Conservation (phyloP, 2,797 vertebrate genomes). For the Galago senegalensis region DNA sequence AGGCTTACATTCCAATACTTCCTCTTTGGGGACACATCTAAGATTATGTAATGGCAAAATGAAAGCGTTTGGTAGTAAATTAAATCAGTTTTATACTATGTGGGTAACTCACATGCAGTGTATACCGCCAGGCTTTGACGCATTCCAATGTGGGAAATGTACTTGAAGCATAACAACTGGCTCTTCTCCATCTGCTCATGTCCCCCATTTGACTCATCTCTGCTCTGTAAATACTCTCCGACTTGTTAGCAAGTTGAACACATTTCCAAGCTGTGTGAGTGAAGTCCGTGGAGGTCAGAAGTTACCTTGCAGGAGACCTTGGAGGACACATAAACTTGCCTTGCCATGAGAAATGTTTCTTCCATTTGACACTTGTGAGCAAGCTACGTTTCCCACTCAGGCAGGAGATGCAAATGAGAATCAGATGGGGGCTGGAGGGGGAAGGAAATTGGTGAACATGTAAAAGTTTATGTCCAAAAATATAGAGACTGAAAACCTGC, state of each 20-base stretch:
- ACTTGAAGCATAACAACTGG: conserved; percentile 77
- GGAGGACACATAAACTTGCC: conserved; percentile 25
- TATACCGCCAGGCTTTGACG: conserved; percentile 75
- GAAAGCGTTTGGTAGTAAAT: conserved; percentile 74
- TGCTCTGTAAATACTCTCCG: conserved; percentile 73
- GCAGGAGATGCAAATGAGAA: conserved; percentile 29
- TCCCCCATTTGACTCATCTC: conserved; percentile 81
- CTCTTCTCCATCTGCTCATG: conserved; percentile 81
- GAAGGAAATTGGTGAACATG: background rate
- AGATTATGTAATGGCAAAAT: conserved; percentile 79
- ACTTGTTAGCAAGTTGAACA: conserved; percentile 81
- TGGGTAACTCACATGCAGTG: conserved; percentile 68
- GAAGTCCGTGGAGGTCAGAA: conserved; percentile 68
- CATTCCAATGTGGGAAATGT: conserved; percentile 76
- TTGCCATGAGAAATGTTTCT: conserved; percentile 1
- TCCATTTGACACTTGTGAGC: background rate
- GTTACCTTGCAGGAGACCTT: conserved; percentile 58
- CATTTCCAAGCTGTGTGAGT: conserved; percentile 73
- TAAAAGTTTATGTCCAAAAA: background rate
- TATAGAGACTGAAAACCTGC: background rate
- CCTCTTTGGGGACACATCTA: conserved; percentile 79
- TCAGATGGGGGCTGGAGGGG: background rate
- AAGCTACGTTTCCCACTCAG: background rate
- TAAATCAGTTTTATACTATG: conserved; percentile 70
- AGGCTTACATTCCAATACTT: conserved; percentile 64